These are phyloP conservation scores for Metaphire vulgaris DNA, from an alignment of 1,140 invertebrate genomes.

Conservation along the genomic window DNA sequence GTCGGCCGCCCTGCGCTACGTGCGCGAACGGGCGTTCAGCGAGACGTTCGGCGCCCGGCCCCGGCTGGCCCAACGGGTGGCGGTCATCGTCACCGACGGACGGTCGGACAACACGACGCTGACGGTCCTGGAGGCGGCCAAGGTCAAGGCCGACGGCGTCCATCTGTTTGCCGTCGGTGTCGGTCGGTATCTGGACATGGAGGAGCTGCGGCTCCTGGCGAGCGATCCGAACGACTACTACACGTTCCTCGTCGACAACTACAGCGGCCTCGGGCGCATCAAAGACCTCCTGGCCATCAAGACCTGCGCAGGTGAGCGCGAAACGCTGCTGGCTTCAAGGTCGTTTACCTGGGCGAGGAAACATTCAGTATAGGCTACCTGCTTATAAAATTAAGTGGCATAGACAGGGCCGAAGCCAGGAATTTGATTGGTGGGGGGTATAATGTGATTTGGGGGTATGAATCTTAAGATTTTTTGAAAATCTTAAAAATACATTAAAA, in stretches of 20 bases:
- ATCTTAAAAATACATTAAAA: no score
- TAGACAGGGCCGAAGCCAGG: no score
- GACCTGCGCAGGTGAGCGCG: conserved; percentile 24
- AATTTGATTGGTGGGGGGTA: no score
- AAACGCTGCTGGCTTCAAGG: no score
- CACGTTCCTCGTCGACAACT: conserved; percentile 18
- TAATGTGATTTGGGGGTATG: no score
- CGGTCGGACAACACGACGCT: conserved; percentile 18
- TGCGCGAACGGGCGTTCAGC: neutral
- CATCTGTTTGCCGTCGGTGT: conserved; percentile 31
- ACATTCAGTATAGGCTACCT: no score
- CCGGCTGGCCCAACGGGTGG: conserved; percentile 1
- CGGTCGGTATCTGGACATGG: conserved; percentile 16
- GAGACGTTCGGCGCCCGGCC: conserved; percentile 11
- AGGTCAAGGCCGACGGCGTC: conserved; percentile 16
- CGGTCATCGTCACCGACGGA: conserved; percentile 26
- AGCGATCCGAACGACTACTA: conserved; percentile 25
- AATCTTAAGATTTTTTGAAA: no score
- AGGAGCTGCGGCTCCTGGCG: conserved; percentile 26
- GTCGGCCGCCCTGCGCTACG: neutral
- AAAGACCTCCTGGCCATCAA: conserved; percentile 23
- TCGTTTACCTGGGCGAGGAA: no score
- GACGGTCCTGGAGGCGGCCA: conserved; percentile 18
- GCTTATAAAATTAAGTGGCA: no score
- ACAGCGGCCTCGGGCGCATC: conserved; percentile 19